phyloP scores from a whole-genome alignment of 2,797 vertebrate species.

The Cygnus olor region DNA sequence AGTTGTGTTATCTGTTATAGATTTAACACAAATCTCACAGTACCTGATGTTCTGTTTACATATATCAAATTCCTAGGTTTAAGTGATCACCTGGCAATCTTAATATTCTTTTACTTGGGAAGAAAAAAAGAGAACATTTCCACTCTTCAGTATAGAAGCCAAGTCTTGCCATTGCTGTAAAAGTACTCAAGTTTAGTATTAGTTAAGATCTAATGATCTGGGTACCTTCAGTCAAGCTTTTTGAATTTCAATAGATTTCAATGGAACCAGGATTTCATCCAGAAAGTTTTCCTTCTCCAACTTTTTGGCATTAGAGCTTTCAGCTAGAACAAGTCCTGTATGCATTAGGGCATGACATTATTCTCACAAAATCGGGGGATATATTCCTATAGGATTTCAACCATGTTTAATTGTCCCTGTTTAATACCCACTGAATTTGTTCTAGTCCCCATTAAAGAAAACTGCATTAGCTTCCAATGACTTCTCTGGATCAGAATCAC shows the following conservation, averaged over 20 bases:
- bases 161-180: not conserved
- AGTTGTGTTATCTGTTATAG: not conserved
- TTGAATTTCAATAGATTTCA: not conserved
- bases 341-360: not conserved
- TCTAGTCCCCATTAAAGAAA: not conserved
- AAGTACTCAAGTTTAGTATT: not conserved
- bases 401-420: not conserved
- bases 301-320: not conserved
- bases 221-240: not conserved
- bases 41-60: not conserved
- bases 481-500: not conserved
- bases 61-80: not conserved
- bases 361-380: not conserved
- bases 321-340: not conserved
- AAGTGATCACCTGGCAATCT: not conserved
- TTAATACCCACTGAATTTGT: not conserved
- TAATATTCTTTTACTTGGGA: not conserved
- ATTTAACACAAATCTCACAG: not conserved
- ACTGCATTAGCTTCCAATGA: not conserved
- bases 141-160: not conserved
- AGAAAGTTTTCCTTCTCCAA: not conserved
- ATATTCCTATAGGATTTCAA: not conserved
- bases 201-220: not conserved
- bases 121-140: not conserved
- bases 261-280: not conserved